phyloP scores from a whole-genome alignment of 2,797 vertebrate genomes.

The Etheostoma perlongum region DNA sequence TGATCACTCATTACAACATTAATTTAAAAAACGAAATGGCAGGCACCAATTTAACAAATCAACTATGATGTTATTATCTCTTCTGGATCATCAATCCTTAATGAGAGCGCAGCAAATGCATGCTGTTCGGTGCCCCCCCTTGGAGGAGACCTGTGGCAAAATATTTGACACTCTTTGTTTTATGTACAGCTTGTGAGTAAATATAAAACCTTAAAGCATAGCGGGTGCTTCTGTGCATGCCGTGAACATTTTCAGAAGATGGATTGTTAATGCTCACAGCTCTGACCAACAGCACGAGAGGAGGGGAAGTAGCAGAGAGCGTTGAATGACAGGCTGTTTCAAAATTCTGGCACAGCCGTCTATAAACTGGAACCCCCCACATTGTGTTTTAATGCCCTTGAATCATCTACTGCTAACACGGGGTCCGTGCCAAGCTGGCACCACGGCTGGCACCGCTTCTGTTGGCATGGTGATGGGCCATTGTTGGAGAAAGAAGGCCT shows the following conservation, averaged over 20 bases:
- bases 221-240: slow-evolving; percentile 63
- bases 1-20: slow-evolving; percentile 62
- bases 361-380: slow-evolving; percentile 55
- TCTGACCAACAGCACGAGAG: slow-evolving; percentile 53
- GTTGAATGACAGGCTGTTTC: slow-evolving; percentile 67
- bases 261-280: slow-evolving; percentile 44
- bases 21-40: slow-evolving; percentile 55
- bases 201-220: slow-evolving; percentile 65
- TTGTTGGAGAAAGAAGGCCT: slow-evolving; percentile 70
- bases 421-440: slow-evolving; percentile 75
- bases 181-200: slow-evolving; percentile 58
- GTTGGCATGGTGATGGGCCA: slow-evolving; percentile 76
- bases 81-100: slow-evolving; percentile 69
- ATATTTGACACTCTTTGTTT: slow-evolving; percentile 50
- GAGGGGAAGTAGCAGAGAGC: slow-evolving; percentile 61
- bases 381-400: slow-evolving; percentile 79
- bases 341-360: slow-evolving; percentile 62
- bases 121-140: slow-evolving; percentile 44
- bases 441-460: slow-evolving; percentile 59
- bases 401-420: slow-evolving; percentile 73
- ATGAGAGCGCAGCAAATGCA: slow-evolving; percentile 54
- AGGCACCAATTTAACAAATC: slow-evolving; percentile 69
- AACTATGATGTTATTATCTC: slow-evolving; percentile 71
- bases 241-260: slow-evolving; percentile 54
- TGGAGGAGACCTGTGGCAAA: slow-evolving; percentile 62